Conservation (phyloP, 1,140 invertebrate genomes). For the Trachelipus rathkii region DNA sequence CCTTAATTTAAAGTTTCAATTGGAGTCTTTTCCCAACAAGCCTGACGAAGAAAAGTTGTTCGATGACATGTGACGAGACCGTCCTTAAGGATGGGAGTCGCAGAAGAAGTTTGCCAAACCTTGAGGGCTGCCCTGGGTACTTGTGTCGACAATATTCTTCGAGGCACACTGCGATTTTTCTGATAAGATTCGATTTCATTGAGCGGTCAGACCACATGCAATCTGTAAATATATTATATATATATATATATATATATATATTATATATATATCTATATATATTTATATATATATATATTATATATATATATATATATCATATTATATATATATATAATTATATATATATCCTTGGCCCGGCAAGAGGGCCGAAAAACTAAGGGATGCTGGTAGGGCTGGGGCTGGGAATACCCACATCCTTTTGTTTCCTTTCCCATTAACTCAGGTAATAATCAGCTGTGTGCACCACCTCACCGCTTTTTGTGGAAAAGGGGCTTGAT, state of each 20-base stretch:
- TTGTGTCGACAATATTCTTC: slow-evolving; percentile 60
- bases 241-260: slow-evolving; percentile 19
- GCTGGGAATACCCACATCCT: too few relatives aligned
- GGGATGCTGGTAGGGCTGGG: too few relatives aligned
- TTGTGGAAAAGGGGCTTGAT: too few relatives aligned
- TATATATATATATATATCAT: slow-evolving; percentile 1
- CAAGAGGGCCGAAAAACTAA: too few relatives aligned
- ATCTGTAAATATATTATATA: slow-evolving; percentile 51
- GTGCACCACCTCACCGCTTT: too few relatives aligned
- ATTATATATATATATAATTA: neutral
- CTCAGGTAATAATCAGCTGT: too few relatives aligned
- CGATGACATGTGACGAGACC: slow-evolving; percentile 58
- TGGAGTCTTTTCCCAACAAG: slow-evolving; percentile 59
- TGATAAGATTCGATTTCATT: slow-evolving; percentile 58
- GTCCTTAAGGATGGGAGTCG: slow-evolving; percentile 57
- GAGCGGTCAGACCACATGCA: slow-evolving; percentile 57
- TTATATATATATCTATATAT: slow-evolving; percentile 14
- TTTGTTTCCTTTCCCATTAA: too few relatives aligned
- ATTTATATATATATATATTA: neutral
- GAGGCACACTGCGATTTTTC: slow-evolving; percentile 61
- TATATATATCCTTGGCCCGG: too few relatives aligned
- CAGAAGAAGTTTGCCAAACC: slow-evolving; percentile 60
- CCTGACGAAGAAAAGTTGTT: slow-evolving; percentile 60
- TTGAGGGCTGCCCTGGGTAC: slow-evolving; percentile 58
- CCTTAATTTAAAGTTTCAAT: slow-evolving; percentile 58